These are phyloP conservation scores for Gobionotothen gibberifrons DNA, from an alignment of 2,797 vertebrate species.

Conservation along the genomic window DNA sequence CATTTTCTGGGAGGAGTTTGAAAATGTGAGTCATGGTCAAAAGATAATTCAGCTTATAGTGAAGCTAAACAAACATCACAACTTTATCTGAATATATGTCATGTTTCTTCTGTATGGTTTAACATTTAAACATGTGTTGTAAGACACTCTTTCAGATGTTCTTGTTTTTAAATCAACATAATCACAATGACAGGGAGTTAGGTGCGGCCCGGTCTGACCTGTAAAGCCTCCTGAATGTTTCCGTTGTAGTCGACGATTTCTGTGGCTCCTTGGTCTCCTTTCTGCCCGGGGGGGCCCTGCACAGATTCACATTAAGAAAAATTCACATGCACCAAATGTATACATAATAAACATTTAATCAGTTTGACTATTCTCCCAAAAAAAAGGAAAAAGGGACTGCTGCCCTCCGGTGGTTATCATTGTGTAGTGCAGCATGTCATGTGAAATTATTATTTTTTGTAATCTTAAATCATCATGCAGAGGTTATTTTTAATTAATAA, in stretches of 20 bases:
- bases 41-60: not conserved
- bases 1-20: not conserved
- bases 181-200: no score
- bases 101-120: not conserved
- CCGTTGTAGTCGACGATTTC: constrained; percentile 99
- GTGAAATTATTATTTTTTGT: not conserved
- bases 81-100: not conserved
- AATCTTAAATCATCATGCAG: not conserved
- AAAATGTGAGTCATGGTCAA: no score
- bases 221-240: constrained; percentile 97
- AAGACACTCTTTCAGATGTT: not conserved
- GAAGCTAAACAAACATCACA: not conserved
- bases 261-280: constrained; percentile 95
- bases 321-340: not conserved
- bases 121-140: not conserved
- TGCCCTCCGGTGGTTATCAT: constrained; percentile 53
- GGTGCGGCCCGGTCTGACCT: constrained; percentile 83
- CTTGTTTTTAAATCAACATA: not conserved
- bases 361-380: not conserved
- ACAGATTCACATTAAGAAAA: constrained; percentile 31
- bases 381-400: not conserved
- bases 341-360: not conserved
- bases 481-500: not conserved
- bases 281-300: constrained; percentile 95
- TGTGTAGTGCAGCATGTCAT: not conserved